Conservation (phyloP, 2,113 vertebrate species). For the Crotalus horridus region DNA sequence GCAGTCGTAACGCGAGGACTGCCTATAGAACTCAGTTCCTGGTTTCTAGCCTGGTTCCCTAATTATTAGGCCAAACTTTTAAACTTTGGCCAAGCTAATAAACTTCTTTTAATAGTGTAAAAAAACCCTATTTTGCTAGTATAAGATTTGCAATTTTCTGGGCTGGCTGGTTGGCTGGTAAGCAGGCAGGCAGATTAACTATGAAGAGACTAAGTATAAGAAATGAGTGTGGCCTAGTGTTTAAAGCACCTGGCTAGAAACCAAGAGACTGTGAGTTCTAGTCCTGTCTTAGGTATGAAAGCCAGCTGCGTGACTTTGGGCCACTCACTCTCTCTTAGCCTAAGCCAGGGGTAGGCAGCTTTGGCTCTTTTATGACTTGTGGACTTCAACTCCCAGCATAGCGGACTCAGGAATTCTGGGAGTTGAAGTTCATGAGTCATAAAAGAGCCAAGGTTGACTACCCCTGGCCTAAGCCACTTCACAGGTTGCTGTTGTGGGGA, state of each 20-base stretch:
- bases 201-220: background rate
- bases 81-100: too few species aligned
- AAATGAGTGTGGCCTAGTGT: background rate
- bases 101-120: background rate
- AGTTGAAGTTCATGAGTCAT: too few species aligned
- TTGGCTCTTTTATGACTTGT: too few species aligned
- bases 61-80: background rate
- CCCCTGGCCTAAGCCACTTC: background rate
- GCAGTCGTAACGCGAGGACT: background rate
- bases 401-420: too few species aligned
- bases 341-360: background rate
- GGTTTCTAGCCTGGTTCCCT: background rate
- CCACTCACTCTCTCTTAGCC: background rate
- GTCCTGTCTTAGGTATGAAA: background rate
- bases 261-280: background rate
- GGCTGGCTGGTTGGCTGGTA: background rate
- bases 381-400: too few species aligned
- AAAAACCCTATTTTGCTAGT: background rate
- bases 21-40: background rate
- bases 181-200: background rate
- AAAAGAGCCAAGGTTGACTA: too few species aligned
- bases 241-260: background rate
- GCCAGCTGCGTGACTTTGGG: background rate
- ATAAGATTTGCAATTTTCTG: background rate
- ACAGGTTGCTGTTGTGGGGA: background rate